Base-by-base conservation (phyloP, 1,140 invertebrate genomes). In the Protaetia brevitarsis region DNA sequence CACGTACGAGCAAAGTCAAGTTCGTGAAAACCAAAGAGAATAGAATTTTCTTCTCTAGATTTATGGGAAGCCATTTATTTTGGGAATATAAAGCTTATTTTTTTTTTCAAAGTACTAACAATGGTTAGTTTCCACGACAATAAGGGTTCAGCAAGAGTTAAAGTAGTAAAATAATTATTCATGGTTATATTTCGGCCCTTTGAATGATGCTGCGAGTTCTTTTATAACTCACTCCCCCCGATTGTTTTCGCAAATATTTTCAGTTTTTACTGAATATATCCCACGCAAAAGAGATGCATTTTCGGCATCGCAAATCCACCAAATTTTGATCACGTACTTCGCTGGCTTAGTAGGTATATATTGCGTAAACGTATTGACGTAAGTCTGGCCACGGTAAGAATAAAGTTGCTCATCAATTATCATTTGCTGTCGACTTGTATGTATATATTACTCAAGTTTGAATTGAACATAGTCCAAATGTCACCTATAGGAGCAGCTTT, bases 291-390 rank as follows among this genome's bases (percentile, higher is more conserved):
- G 70, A 68, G 73, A 71, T 34, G 65, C 37, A 29, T 66, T 73
- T 63, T 63, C 63, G 3, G 58, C 69, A 59, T 74, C 72, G 64
- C 73, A 76, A 65, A 74, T 67, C 72, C 72, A 76, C 68, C 71
- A 79, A 37, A 78, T 68, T 71, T 82, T 82, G 37, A 82, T 76
- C 2, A 79, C 81, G 71, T 82, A 83, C 67, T 79, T 81, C 19
- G 70, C 73, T 61, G 78, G 79, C 68, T 82, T 83, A 1, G 73
- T 74, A n/a, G 37, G 79, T 16, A 69, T 65, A 41, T 69, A 67
- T 45, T 79, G 77, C 0, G 72, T 75, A 63, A 81, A 80, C 64
- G 29, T 69, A 56, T n/a, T n/a, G n/a, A n/a, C n/a, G n/a, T n/a
- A n/a, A n/a, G 75, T 78, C 41, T 70, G 57, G 26, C 78, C 78